These are phyloP conservation scores for Astur gentilis DNA, from an alignment of 2,113 vertebrate genomes.

Conservation along the genomic window DNA sequence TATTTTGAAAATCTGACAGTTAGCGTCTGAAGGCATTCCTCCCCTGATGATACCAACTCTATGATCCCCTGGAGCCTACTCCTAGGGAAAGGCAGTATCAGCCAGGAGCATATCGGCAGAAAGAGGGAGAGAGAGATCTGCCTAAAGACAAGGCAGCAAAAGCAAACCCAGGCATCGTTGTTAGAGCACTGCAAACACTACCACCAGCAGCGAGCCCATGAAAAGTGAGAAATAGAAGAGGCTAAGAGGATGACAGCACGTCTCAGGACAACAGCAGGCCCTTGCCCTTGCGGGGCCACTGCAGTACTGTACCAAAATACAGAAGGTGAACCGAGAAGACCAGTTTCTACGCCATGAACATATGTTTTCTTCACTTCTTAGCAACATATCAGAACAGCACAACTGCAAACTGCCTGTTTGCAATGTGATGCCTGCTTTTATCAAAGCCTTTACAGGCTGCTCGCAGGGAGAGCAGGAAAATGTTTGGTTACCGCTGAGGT, in stretches of 20 bases:
- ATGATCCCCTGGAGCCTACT: neutral
- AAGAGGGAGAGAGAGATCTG: neutral
- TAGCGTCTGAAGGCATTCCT: neutral
- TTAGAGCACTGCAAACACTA: neutral
- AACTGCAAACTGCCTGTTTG: neutral
- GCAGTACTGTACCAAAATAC: neutral
- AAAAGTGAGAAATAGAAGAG: neutral
- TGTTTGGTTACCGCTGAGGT: neutral
- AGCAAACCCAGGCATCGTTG: neutral
- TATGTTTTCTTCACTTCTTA: neutral
- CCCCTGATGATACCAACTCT: neutral
- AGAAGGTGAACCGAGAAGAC: neutral
- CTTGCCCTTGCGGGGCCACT: neutral
- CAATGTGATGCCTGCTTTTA: neutral
- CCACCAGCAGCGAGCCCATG: neutral
- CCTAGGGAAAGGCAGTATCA: neutral
- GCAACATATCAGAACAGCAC: neutral
- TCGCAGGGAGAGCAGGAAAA: neutral
- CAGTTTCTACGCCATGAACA: neutral
- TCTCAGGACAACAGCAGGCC: neutral
- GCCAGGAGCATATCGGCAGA: fast-evolving
- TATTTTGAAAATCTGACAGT: neutral
- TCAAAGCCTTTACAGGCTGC: neutral
- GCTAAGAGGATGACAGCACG: neutral
- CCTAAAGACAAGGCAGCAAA: neutral